Conservation (phyloP, 2,797 vertebrate genomes). For the Xiphorhynchus erythropygius region DNA sequence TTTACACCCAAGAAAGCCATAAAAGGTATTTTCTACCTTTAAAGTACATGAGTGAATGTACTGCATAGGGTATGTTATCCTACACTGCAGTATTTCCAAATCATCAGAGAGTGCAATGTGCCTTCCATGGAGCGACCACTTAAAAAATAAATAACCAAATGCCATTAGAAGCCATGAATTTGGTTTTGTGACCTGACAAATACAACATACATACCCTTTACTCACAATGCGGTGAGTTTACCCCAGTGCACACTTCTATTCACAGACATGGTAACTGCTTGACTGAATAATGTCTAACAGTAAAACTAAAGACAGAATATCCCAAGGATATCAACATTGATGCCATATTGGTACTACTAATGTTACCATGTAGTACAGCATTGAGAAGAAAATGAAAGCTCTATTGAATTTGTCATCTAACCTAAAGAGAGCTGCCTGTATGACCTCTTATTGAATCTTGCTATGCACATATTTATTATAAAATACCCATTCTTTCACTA, state of each 20-base stretch:
- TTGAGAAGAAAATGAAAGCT: neutral
- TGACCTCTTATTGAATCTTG: neutral
- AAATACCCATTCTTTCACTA: neutral
- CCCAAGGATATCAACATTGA: neutral
- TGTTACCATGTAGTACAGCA: neutral
- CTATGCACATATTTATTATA: neutral
- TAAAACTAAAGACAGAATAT: neutral
- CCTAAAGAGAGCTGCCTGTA: neutral
- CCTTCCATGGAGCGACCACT: neutral
- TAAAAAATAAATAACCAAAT: neutral
- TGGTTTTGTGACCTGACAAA: neutral
- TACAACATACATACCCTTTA: neutral
- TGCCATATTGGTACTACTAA: neutral
- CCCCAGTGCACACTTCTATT: neutral
- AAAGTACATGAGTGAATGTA: fast-evolving
- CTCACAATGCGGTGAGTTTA: neutral
- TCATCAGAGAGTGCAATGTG: neutral
- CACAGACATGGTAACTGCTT: neutral
- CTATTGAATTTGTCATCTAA: neutral
- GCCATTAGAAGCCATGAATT: neutral
- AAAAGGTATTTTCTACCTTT: neutral
- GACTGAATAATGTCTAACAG: neutral
- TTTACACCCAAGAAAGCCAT: neutral
- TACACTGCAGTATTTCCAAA: fast-evolving
- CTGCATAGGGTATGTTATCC: neutral